Percentiles rank a stretch among this genome's conserved stretches.
phyloP scores from a whole-genome alignment of 2,888 invertebrate genomes.

The Megamerina dolium region DNA sequence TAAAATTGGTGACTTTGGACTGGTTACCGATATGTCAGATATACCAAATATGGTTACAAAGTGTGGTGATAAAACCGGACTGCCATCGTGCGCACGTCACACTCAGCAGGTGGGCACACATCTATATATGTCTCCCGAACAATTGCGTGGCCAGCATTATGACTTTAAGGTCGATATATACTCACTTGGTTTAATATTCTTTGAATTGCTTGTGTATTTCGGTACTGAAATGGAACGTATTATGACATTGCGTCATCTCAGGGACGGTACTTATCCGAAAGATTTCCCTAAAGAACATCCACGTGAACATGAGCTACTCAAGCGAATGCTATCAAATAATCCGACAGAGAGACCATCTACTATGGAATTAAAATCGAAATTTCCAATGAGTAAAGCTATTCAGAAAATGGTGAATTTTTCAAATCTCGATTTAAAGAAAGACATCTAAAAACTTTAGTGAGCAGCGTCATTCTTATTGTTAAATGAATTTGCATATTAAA shows the following conservation, averaged over 20 bases:
- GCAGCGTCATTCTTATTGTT: too few relatives aligned
- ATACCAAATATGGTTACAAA: conserved; percentile 45
- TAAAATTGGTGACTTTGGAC: conserved; percentile 96
- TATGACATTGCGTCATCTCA: conserved; percentile 58
- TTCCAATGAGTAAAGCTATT: too few relatives aligned
- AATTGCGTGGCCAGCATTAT: conserved; percentile 67
- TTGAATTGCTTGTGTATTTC: conserved; percentile 88
- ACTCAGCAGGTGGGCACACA: conserved; percentile 75
- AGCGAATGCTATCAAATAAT: conserved; percentile 68
- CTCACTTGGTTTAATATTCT: conserved; percentile 87
- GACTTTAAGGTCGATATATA: conserved; percentile 93
- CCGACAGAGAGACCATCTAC: conserved; percentile 73
- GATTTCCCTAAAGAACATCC: conserved; percentile 61
- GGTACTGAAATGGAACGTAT: conserved; percentile 86
- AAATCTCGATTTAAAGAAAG: too few relatives aligned
- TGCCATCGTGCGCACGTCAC: conserved; percentile 50
- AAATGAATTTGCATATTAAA: too few relatives aligned
- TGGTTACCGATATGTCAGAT: conserved; percentile 84
- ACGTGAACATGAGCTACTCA: conserved; percentile 65
- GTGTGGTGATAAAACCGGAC: conserved; percentile 33
- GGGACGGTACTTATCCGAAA: conserved; percentile 63
- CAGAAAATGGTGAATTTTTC: too few relatives aligned
- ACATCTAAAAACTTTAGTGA: too few relatives aligned
- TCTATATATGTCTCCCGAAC: conserved; percentile 98
- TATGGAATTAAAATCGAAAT: conserved; percentile 57